These are phyloP conservation scores for Temnopleurus reevesii DNA, from an alignment of 53 echinoderm and acorn worm genomes.

Conservation along the genomic window DNA sequence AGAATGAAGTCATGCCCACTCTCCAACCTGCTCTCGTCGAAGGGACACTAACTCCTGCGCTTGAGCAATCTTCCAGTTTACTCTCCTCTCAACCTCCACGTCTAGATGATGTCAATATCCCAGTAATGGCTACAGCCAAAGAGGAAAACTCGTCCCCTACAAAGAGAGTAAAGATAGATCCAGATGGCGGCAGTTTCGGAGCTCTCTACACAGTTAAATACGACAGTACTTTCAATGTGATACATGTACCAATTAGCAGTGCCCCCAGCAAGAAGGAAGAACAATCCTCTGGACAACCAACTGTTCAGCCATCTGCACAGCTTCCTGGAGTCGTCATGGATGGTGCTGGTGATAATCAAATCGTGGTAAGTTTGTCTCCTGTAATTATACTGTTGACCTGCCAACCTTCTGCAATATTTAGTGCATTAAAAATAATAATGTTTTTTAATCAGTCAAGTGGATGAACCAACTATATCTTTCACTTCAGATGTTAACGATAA, in stretches of 20 bases:
- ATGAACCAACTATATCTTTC: too few species aligned
- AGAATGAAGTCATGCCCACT: too few species aligned
- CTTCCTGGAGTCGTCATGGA: background rate
- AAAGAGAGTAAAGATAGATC: slow-evolving; percentile 25
- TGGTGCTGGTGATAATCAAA: background rate
- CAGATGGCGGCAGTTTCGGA: background rate
- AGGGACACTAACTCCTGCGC: background rate
- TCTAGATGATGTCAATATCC: background rate
- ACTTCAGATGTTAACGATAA: too few species aligned
- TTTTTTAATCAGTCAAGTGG: too few species aligned
- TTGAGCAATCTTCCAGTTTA: background rate
- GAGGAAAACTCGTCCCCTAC: slow-evolving; percentile 8
- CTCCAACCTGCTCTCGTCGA: background rate
- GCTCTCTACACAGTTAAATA: background rate
- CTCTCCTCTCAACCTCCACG: background rate
- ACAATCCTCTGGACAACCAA: too few species aligned
- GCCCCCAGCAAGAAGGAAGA: background rate
- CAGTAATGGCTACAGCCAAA: background rate
- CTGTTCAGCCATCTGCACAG: background rate
- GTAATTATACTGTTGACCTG: too few species aligned
- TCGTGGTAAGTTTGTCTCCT: background rate
- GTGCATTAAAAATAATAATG: too few species aligned
- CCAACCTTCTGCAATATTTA: too few species aligned
- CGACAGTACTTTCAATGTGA: background rate
- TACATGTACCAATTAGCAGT: background rate